A percentile compares a stretch with the other conserved stretches of the same genome.
Evolutionary conservation across 2,113 vertebrate genomes (phyloP).

Genomic region (Montifringilla adamsi): DNA sequence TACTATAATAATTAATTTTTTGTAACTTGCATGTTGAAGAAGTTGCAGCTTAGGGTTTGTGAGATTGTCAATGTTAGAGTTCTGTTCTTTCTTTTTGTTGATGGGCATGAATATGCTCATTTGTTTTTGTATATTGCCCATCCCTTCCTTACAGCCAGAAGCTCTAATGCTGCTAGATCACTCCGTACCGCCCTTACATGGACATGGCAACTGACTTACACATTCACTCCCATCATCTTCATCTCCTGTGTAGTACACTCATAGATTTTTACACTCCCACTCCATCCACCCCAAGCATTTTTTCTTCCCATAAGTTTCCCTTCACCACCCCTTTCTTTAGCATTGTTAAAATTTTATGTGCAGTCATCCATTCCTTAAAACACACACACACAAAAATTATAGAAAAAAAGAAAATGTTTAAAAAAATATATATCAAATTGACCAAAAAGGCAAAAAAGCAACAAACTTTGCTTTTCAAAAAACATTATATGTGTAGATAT

Average conservation of each 20-base stretch:
- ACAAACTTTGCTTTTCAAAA: conserved; percentile 63
- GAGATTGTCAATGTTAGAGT: conserved; percentile 99
- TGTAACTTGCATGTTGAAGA: conserved; percentile 96
- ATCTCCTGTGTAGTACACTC: conserved; percentile 97
- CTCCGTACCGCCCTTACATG: conserved; percentile 99
- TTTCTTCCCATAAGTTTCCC: conserved; percentile 67
- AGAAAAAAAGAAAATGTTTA: conserved; percentile 81
- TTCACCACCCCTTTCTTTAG: conserved; percentile 78
- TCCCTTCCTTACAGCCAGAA: conserved; percentile 99
- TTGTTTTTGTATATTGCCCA: conserved; percentile 99
- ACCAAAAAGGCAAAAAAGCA: conserved; percentile 70
- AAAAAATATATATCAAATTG: conserved; percentile 83
- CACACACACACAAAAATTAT: conserved; percentile 82
- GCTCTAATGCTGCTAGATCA: conserved; percentile 99
- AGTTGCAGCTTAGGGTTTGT: conserved; percentile 99
- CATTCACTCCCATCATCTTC: conserved; percentile 94
- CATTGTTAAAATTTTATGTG: conserved; percentile 87
- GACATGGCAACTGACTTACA: conserved; percentile 99
- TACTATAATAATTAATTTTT: conserved; percentile 63
- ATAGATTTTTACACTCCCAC: conserved; percentile 80
- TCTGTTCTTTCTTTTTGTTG: conserved; percentile 96
- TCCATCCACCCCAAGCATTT: conserved; percentile 70
- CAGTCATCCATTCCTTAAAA: conserved; percentile 85
- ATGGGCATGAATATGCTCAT: conserved; percentile 99
- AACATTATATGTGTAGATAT: conserved; percentile 52